phyloP scores from a whole-genome alignment of 2,888 invertebrate species.

The Meteorus colon region DNA sequence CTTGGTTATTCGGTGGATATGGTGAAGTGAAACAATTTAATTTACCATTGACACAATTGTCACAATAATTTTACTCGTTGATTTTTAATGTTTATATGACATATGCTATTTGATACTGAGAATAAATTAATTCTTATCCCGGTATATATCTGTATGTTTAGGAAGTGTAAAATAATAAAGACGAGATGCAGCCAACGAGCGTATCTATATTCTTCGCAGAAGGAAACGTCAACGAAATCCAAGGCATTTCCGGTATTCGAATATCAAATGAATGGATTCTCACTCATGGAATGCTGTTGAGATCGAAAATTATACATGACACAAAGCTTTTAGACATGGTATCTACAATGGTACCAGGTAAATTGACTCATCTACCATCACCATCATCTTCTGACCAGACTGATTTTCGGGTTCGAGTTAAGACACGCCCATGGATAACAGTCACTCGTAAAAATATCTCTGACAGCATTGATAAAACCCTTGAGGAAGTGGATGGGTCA shows the following conservation, averaged over 20 bases:
- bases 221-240: constrained; percentile 55
- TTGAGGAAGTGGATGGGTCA: constrained; percentile 73
- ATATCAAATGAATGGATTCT: constrained; percentile 76
- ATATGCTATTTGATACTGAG: not conserved
- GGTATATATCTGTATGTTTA: not conserved
- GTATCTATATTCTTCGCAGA: constrained; percentile 47
- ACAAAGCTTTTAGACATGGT: constrained; percentile 46
- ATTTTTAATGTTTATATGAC: not conserved
- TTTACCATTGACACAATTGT: not conserved
- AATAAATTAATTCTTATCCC: not conserved
- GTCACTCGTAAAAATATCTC: constrained; percentile 9
- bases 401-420: constrained; percentile 22
- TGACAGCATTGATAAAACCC: constrained; percentile 60
- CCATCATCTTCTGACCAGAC: constrained; percentile 34
- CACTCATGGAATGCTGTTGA: constrained; percentile 75
- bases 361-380: constrained; percentile 44
- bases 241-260: constrained; percentile 75
- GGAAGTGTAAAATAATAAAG: not conserved
- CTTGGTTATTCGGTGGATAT: not conserved
- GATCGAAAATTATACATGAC: constrained; percentile 68
- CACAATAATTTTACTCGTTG: no score
- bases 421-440: not conserved
- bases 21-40: not conserved
- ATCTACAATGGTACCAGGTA: constrained; percentile 45
- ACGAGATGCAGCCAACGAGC: constrained; percentile 37